Evolutionary conservation across 1,140 invertebrate genomes (phyloP).

Genomic region (Choristoneura fumiferana): DNA sequence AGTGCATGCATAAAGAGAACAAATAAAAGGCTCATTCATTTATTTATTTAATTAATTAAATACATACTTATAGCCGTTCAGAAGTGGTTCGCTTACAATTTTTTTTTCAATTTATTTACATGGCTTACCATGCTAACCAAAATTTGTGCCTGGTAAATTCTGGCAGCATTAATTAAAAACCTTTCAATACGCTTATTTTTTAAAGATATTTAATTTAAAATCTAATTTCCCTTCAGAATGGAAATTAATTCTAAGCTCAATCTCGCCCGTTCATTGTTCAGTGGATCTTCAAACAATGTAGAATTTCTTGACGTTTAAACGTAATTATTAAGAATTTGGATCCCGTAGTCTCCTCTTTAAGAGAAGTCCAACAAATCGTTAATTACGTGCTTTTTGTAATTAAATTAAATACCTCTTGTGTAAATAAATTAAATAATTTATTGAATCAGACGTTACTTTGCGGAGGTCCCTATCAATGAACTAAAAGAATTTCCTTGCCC

Average conservation of each 20-base stretch:
- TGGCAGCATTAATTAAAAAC: background rate
- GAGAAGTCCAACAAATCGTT: background rate
- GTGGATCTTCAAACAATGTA: constrained; percentile 13
- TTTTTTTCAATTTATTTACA: no score
- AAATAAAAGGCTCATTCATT: no score
- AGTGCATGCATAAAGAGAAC: no score
- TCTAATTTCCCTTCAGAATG: constrained; percentile 14
- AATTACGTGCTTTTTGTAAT: constrained; percentile 8
- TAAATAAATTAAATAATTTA: no score
- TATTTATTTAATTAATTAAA: no score
- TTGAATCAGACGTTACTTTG: no score
- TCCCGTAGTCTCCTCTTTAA: constrained; percentile 7
- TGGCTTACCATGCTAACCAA: no score
- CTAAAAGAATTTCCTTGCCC: no score
- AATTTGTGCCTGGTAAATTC: no score
- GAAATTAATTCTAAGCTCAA: constrained; percentile 13
- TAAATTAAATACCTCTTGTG: background rate
- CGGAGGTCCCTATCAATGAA: no score
- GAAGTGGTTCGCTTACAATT: no score
- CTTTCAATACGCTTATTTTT: background rate
- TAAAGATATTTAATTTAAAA: constrained; percentile 13
- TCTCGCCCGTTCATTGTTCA: background rate
- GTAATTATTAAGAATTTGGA: constrained; percentile 9
- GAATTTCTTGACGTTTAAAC: constrained; percentile 17
- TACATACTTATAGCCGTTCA: no score